Conservation (phyloP, 2,888 invertebrate species). For the Cistogaster globosa region DNA sequence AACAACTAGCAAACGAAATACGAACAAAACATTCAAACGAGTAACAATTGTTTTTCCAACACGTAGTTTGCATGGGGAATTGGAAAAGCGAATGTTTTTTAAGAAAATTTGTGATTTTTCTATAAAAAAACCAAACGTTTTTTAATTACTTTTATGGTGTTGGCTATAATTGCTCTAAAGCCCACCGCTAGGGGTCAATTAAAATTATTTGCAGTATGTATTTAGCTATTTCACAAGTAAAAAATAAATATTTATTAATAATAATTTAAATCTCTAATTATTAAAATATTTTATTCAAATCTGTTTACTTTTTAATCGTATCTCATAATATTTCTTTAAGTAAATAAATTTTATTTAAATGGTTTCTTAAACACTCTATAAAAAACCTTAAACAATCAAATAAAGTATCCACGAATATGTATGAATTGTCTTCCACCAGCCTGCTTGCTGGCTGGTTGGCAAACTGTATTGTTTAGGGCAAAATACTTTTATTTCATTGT, state of each 20-base stretch:
- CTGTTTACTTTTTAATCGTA: neutral
- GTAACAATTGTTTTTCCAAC: constrained; percentile 64
- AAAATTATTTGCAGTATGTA: no score
- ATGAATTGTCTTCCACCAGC: neutral
- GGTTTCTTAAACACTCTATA: constrained; percentile 80
- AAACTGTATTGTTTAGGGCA: constrained; percentile 6
- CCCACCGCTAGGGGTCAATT: neutral
- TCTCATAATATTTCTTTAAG: constrained; percentile 66
- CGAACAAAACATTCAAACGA: constrained; percentile 24
- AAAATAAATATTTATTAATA: no score
- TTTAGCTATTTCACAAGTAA: no score
- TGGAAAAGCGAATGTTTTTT: neutral
- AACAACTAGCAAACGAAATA: constrained; percentile 25
- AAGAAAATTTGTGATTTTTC: neutral
- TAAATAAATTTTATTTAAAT: constrained; percentile 80
- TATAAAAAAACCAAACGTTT: neutral
- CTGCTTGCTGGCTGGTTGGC: no score
- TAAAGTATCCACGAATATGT: constrained; percentile 70
- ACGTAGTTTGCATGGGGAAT: constrained; percentile 27
- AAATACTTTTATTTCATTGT: constrained; percentile 50
- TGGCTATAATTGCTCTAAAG: constrained; percentile 40
- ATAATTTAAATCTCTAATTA: neutral
- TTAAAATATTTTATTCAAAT: constrained; percentile 1
- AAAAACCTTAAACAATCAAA: constrained; percentile 73
- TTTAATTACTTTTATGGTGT: constrained; percentile 32